Conservation (phyloP, 1,140 invertebrate species). For the Aporrectodea caliginosa region DNA sequence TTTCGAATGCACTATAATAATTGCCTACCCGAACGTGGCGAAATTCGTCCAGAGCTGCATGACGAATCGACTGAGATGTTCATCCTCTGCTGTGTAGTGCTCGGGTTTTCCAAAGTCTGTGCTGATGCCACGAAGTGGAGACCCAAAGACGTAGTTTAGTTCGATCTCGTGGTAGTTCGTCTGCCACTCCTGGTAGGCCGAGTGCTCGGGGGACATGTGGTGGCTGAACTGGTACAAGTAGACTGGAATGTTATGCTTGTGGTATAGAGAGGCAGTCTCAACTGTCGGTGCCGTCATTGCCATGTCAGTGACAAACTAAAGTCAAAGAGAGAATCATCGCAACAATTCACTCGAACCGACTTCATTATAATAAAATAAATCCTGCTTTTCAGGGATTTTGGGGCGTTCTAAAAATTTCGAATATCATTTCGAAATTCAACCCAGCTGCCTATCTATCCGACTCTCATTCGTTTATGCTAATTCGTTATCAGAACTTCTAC, state of each 20-base stretch:
- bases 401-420: no score
- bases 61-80: slow-evolving; percentile 44
- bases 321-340: background rate
- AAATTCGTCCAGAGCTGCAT: background rate
- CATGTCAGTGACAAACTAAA: background rate
- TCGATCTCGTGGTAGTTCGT: slow-evolving; percentile 32
- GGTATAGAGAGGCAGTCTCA: background rate
- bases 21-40: background rate
- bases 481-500: no score
- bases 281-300: background rate
- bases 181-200: slow-evolving; percentile 6
- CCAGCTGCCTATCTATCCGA: no score
- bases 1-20: no score
- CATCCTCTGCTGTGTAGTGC: slow-evolving; percentile 47
- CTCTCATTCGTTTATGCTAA: no score
- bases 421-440: no score
- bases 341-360: no score
- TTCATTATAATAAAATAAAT: no score
- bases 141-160: slow-evolving; percentile 34
- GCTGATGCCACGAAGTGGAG: slow-evolving; percentile 22
- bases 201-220: background rate
- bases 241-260: background rate
- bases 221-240: background rate
- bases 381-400: no score
- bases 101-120: background rate